Percentiles rank a stretch among this genome's conserved stretches.
phyloP scores from a whole-genome alignment of 2,888 invertebrate genomes.

The Alviniconcha strummeri region DNA sequence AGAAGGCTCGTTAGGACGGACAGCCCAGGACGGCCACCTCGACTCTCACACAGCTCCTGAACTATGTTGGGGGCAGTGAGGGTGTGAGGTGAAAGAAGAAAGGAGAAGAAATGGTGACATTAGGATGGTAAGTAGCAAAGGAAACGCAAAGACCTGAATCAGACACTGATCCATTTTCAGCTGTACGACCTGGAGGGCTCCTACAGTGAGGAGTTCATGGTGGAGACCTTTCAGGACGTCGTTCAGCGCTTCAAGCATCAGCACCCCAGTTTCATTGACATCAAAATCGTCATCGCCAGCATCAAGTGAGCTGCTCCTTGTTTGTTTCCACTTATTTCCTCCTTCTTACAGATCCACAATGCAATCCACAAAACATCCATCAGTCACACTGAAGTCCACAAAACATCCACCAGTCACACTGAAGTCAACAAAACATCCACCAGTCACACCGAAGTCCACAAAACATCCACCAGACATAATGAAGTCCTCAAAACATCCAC shows the following conservation, averaged over 20 bases:
- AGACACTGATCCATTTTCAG: slow-evolving; percentile 39
- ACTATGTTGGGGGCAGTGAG: no score
- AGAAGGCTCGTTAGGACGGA: no score
- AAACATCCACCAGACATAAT: neutral
- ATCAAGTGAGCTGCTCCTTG: slow-evolving; percentile 42
- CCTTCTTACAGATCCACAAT: neutral
- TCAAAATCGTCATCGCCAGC: slow-evolving; percentile 57
- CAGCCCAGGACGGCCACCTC: no score
- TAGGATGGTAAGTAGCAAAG: no score
- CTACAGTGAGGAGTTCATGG: slow-evolving; percentile 38
- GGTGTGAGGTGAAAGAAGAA: no score
- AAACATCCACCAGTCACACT: neutral
- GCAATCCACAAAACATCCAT: neutral
- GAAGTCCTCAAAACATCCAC: no score
- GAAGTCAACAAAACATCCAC: no score
- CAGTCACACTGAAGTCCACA: neutral
- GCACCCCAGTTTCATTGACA: slow-evolving; percentile 56
- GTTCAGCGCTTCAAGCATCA: slow-evolving; percentile 49
- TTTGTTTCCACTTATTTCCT: neutral
- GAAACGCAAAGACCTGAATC: no score
- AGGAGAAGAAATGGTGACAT: no score
- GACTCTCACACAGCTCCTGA: no score
- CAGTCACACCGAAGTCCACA: no score
- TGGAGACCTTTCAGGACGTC: slow-evolving; percentile 51
- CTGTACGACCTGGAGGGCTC: slow-evolving; percentile 61